Conservation (phyloP, 2,888 invertebrate species). For the Scrobipalpa costella region DNA sequence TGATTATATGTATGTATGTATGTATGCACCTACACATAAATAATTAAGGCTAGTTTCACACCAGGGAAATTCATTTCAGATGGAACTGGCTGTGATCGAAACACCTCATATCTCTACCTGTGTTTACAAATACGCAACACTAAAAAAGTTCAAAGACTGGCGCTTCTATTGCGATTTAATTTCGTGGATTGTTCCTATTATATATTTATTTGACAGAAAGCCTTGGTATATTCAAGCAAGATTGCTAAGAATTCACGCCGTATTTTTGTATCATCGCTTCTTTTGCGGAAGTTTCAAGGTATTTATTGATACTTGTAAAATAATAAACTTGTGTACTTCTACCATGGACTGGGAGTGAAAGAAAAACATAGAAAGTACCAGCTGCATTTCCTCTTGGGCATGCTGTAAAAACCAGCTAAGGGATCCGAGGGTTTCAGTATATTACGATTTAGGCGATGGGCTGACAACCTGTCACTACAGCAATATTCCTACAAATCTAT, state of each 20-base stretch:
- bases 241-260: not conserved
- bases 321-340: too few relatives aligned
- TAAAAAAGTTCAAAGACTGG: not conserved
- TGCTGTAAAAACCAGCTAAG: too few relatives aligned
- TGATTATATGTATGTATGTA: too few relatives aligned
- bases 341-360: too few relatives aligned
- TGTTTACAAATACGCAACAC: not conserved
- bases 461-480: too few relatives aligned
- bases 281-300: constrained; percentile 7
- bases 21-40: too few relatives aligned
- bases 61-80: not conserved
- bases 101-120: not conserved
- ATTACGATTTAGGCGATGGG: too few relatives aligned
- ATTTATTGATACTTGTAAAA: not conserved
- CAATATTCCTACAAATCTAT: too few relatives aligned
- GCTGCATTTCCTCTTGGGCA: too few relatives aligned
- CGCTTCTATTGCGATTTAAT: not conserved
- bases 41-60: too few relatives aligned
- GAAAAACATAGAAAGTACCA: too few relatives aligned
- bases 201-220: not conserved
- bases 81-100: not conserved
- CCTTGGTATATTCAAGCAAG: not conserved
- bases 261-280: not conserved
- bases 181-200: not conserved
- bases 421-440: too few relatives aligned